Percentiles rank a stretch among this genome's conserved stretches.
These are phyloP conservation scores for Anguilla marmorata DNA, from an alignment of 2,797 vertebrate species.

Conservation along the genomic window DNA sequence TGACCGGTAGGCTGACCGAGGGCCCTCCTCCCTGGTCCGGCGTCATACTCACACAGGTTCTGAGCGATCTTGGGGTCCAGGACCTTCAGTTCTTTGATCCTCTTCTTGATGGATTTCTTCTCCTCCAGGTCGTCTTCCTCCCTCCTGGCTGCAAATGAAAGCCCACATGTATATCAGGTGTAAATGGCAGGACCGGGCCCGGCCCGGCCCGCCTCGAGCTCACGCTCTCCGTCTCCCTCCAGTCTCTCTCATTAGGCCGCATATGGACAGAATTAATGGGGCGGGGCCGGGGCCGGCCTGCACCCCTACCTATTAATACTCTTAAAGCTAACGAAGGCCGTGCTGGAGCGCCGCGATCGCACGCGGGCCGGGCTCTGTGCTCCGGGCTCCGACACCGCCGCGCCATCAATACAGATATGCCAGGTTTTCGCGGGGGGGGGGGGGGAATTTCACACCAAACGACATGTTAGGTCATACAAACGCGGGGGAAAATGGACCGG, in stretches of 20 bases:
- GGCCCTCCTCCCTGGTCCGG: neutral
- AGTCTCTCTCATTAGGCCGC: neutral
- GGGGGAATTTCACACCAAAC: neutral
- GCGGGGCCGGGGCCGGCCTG: neutral
- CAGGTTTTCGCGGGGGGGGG: neutral
- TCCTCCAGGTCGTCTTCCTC: constrained; percentile 86
- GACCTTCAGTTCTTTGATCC: constrained; percentile 93
- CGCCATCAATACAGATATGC: neutral
- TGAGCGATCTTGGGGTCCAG: constrained; percentile 94
- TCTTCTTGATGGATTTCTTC: constrained; percentile 87
- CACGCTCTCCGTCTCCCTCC: neutral
- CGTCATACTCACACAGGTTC: constrained; percentile 90
- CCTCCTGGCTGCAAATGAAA: constrained; percentile 77
- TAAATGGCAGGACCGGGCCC: neutral
- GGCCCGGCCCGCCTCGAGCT: neutral
- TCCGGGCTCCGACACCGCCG: neutral
- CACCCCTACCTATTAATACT: constrained; percentile 1
- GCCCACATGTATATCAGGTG: constrained; percentile 15
- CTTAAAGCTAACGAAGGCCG: neutral
- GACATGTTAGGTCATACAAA: neutral
- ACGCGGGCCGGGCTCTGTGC: neutral
- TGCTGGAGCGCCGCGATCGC: neutral
- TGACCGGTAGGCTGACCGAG: neutral
- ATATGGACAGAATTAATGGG: neutral
- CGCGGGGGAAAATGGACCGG: neutral